Evolutionary conservation across 2,888 invertebrate species (phyloP).

Genomic region (Callimorpha dominula): DNA sequence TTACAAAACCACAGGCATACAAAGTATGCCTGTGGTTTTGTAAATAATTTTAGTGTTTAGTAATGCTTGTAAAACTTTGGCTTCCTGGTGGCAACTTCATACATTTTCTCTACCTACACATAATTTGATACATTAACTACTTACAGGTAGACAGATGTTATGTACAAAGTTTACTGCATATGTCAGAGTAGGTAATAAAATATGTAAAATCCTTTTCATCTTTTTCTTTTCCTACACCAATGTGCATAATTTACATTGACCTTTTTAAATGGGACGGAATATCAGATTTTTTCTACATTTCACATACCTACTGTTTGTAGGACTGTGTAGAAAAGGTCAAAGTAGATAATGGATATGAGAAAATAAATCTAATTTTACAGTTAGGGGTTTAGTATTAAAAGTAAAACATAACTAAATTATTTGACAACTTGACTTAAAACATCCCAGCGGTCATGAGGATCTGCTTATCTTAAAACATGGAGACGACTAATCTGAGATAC

Average conservation of each 20-base stretch:
- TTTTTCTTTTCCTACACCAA: slow-evolving; percentile 57
- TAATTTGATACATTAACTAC: too few relatives aligned
- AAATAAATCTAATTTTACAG: too few relatives aligned
- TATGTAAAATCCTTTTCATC: slow-evolving; percentile 24
- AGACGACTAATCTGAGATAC: too few relatives aligned
- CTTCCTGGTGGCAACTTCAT: too few relatives aligned
- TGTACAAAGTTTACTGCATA: not conserved
- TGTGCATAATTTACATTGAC: slow-evolving; percentile 68
- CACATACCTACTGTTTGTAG: not conserved
- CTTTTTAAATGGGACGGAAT: slow-evolving; percentile 64
- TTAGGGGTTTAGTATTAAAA: too few relatives aligned
- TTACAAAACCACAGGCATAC: too few relatives aligned
- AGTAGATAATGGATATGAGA: not conserved
- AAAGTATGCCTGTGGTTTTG: not conserved
- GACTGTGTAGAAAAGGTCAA: not conserved
- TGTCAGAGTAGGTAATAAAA: slow-evolving; percentile 15
- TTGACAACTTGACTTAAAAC: too few relatives aligned
- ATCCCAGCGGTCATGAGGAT: too few relatives aligned
- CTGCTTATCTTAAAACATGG: too few relatives aligned
- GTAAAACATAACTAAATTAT: too few relatives aligned
- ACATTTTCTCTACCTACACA: too few relatives aligned
- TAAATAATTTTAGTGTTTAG: not conserved
- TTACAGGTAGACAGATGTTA: not conserved
- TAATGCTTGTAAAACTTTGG: not conserved
- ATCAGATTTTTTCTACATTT: slow-evolving; percentile 57